Evolutionary conservation across 2,888 invertebrate genomes (phyloP).

Genomic region (Axea sp.): DNA sequence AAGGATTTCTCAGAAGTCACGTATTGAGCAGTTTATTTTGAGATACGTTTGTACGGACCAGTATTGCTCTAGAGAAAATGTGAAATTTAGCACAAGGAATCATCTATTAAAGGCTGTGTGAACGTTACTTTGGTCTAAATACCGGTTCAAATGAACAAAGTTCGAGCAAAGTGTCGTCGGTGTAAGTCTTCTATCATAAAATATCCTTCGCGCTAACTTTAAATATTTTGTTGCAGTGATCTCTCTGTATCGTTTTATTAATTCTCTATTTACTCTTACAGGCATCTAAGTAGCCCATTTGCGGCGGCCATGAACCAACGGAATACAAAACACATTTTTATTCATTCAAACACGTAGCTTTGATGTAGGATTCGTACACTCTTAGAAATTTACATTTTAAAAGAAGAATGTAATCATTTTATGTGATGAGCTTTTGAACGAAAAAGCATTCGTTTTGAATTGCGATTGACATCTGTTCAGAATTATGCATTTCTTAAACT

Average conservation of each 20-base stretch:
- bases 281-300: slow-evolving; percentile 6
- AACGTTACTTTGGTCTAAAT: slow-evolving; percentile 30
- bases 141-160: slow-evolving; percentile 24
- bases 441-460: no score
- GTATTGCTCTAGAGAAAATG: slow-evolving; percentile 48
- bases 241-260: slow-evolving; percentile 12
- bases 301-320: slow-evolving; percentile 2
- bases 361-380: neutral
- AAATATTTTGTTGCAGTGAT: slow-evolving; percentile 19
- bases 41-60: slow-evolving; percentile 46
- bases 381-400: no score
- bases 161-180: slow-evolving; percentile 15
- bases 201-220: slow-evolving; percentile 24
- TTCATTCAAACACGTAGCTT: slow-evolving; percentile 9
- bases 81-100: slow-evolving; percentile 36
- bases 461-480: no score
- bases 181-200: slow-evolving; percentile 16
- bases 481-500: no score
- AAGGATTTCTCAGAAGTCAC: slow-evolving; percentile 50
- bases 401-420: no score
- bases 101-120: slow-evolving; percentile 32
- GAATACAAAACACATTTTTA: slow-evolving; percentile 27
- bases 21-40: slow-evolving; percentile 60
- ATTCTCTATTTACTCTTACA: slow-evolving; percentile 22
- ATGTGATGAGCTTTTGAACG: no score